phyloP scores from a whole-genome alignment of 2,888 invertebrate genomes.

The Rhodophaea formosa region DNA sequence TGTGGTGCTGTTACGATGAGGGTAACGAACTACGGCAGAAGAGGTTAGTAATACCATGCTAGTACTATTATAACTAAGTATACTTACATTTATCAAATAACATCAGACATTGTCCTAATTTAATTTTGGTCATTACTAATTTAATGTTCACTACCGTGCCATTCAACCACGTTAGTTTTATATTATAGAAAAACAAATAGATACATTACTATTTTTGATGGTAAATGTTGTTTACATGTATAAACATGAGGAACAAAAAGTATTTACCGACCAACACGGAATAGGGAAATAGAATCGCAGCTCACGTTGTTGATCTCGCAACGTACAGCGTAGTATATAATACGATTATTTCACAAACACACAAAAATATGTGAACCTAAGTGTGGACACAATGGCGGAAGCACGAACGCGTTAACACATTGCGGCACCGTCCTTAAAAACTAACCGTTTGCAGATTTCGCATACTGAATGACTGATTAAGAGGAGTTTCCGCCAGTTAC shows the following conservation, averaged over 20 bases:
- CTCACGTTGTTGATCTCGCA: slow-evolving; percentile 30
- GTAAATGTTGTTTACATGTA: slow-evolving; percentile 8
- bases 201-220: too few species aligned
- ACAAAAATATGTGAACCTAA: slow-evolving; percentile 28
- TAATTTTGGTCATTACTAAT: too few species aligned
- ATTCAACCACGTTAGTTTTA: too few species aligned
- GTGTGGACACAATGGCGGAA: slow-evolving; percentile 37
- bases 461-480: slow-evolving; percentile 58
- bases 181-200: too few species aligned
- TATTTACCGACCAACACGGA: slow-evolving; percentile 33
- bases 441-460: slow-evolving; percentile 51
- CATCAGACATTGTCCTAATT: too few species aligned
- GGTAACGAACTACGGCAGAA: background rate
- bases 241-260: slow-evolving; percentile 27
- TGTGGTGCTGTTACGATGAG: background rate
- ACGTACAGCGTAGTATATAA: slow-evolving; percentile 26
- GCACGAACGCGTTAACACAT: slow-evolving; percentile 35
- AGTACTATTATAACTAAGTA: too few species aligned
- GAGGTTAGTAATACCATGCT: background rate
- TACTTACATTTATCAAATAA: too few species aligned
- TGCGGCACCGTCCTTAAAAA: slow-evolving; percentile 52
- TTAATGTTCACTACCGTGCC: too few species aligned
- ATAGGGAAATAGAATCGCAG: slow-evolving; percentile 35
- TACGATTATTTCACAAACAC: slow-evolving; percentile 33
- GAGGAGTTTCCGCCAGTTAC: slow-evolving; percentile 53